Percentiles rank a stretch among this genome's conserved stretches.
Conservation (phyloP, 2,888 invertebrate genomes). For the Entomobrya multifasciata region DNA sequence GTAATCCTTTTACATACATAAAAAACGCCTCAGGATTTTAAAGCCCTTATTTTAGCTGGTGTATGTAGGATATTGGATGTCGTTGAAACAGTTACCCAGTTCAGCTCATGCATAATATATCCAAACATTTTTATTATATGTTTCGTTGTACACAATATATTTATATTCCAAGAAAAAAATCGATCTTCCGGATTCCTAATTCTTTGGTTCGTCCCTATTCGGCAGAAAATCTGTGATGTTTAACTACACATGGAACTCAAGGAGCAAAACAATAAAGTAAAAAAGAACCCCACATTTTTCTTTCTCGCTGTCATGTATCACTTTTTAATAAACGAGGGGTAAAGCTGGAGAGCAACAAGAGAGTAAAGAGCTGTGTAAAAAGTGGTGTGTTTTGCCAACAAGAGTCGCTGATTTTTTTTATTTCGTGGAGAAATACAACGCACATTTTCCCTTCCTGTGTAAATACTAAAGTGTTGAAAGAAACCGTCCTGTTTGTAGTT, state of each 20-base stretch:
- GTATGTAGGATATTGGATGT: no score
- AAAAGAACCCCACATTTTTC: neutral
- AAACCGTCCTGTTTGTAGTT: neutral
- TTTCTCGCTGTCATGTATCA: slow-evolving; percentile 38
- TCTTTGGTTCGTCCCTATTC: slow-evolving; percentile 49
- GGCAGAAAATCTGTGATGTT: slow-evolving; percentile 41
- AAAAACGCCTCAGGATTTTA: neutral
- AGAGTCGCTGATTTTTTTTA: no score
- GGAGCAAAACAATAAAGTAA: neutral
- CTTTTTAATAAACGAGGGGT: slow-evolving; percentile 47
- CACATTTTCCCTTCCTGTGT: neutral
- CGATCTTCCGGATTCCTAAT: slow-evolving; percentile 66
- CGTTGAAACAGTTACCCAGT: neutral
- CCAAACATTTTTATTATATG: no score
- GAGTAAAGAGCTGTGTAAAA: neutral
- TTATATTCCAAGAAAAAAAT: slow-evolving; percentile 49
- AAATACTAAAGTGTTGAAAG: neutral
- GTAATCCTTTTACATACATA: neutral
- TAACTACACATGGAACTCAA: neutral
- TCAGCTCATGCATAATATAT: neutral
- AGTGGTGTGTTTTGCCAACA: no score
- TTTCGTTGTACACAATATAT: neutral
- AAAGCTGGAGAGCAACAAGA: slow-evolving; percentile 43
- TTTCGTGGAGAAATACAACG: neutral
- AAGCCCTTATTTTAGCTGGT: neutral